Evolutionary conservation across 2,888 invertebrate species (phyloP), one percentile per base, ranked within the genome.

Genomic region (Ommatoiulus sabulosus): DNA sequence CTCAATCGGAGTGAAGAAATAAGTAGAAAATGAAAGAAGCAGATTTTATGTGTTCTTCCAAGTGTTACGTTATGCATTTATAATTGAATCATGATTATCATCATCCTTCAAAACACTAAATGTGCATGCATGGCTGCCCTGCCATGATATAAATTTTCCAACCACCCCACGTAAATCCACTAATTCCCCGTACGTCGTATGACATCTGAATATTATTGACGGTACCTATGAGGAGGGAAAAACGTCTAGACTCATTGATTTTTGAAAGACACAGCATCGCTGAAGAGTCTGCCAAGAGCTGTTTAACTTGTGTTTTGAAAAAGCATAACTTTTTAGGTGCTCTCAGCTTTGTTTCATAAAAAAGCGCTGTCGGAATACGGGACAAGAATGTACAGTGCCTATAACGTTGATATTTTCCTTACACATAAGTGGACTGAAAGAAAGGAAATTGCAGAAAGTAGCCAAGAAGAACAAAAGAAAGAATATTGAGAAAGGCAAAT

Each of bases 161-260:
- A 72, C n/a, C 20, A 2, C 24, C 20, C 6, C 3, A 20, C 24
- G 7, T 72, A 24, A 72, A 72, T 72, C 72, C 72, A 72, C 72
- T 72, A 72, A 72, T 72, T 72, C 72, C 72, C 7, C 72, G 24
- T 4, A 24, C 24, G 72, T 17, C 20, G 72, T 72, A 24, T 72
- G 72, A 72, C 72, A 72, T 72, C 72, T 72, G 72, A 72, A 72
- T 72, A 72, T 72, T 72, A 72, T 24, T 72, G 20, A 72, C 15
- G 24, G 72, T 72, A 72, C 72, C 72, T 72, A 72, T 72, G 17
- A 24, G 72, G 72, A 72, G n/a, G n/a, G n/a, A 72, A 72, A 72
- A 72, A 72, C 24, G 72, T 72, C 72, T 72, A 72, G 72, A 72
- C 72, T 72, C 72, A 72, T 72, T 72, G 72, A 72, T 72, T 72